phyloP scores from a whole-genome alignment of 2,888 invertebrate genomes.

The Hypsopygia costalis region DNA sequence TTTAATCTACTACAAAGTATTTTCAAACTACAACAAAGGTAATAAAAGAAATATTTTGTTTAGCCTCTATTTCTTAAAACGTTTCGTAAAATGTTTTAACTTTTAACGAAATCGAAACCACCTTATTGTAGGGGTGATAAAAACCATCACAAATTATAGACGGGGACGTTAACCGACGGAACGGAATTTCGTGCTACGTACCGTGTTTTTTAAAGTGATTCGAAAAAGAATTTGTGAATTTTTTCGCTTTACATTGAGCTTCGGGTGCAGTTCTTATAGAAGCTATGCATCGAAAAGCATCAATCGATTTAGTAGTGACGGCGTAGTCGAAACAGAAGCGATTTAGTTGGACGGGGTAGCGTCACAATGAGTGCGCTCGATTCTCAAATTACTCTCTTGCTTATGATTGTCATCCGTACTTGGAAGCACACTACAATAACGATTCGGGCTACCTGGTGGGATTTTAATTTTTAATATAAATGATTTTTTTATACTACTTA shows the following conservation, averaged over 20 bases:
- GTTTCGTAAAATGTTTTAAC: neutral
- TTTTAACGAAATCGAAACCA: neutral
- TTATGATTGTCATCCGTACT: neutral
- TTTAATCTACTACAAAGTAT: too few species aligned
- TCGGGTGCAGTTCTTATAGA: slow-evolving; percentile 4
- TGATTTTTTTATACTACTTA: too few species aligned
- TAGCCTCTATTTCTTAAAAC: too few species aligned
- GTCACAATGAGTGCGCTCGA: neutral
- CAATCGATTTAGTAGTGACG: neutral
- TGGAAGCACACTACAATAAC: neutral
- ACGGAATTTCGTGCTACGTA: slow-evolving; percentile 15
- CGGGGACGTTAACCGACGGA: slow-evolving; percentile 18
- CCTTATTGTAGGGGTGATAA: slow-evolving; percentile 14
- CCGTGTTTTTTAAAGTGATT: neutral
- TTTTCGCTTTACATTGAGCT: slow-evolving; percentile 3
- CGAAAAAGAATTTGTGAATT: neutral
- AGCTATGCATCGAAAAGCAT: neutral
- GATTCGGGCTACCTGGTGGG: neutral
- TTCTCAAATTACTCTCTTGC: neutral
- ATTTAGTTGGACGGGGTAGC: neutral
- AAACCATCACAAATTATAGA: slow-evolving; percentile 14
- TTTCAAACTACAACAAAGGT: too few species aligned
- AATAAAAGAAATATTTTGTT: too few species aligned
- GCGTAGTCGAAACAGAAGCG: neutral
- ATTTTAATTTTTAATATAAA: too few species aligned